Percentiles rank a stretch among this genome's conserved stretches.
These are phyloP conservation scores for Hydrolagus colliei DNA, from an alignment of 2,797 vertebrate species.

Conservation along the genomic window DNA sequence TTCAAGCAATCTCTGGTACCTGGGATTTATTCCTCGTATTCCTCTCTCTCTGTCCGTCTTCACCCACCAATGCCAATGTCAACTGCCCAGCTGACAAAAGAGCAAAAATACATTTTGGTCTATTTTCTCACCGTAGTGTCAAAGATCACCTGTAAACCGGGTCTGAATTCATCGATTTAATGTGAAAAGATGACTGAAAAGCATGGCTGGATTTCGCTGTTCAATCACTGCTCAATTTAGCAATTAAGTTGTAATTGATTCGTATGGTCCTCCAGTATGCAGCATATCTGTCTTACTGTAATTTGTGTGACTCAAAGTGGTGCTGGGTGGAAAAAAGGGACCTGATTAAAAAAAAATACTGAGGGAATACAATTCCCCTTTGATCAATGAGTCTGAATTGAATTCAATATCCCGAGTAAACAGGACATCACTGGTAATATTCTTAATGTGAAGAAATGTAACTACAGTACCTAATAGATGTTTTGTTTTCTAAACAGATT, in stretches of 20 bases:
- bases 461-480: constrained; percentile 8
- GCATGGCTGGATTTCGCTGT: neutral
- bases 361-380: constrained; percentile 14
- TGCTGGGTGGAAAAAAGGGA: neutral
- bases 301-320: constrained; percentile 21
- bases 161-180: neutral
- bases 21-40: neutral
- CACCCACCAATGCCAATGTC: no score
- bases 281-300: constrained; percentile 16
- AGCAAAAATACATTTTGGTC: neutral
- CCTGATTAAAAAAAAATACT: neutral
- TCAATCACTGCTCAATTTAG: constrained; percentile 20
- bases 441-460: constrained; percentile 17
- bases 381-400: constrained; percentile 19
- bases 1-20: no score
- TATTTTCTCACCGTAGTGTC: neutral
- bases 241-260: constrained; percentile 26
- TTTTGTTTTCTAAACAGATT: neutral
- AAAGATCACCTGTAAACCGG: neutral
- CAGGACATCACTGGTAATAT: constrained; percentile 5
- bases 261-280: neutral
- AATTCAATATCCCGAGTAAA: constrained; percentile 20
- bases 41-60: neutral
- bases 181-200: neutral
- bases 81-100: neutral